Evolutionary conservation across 2,113 vertebrate genomes (phyloP).

Genomic region (Sturnira hondurensis): DNA sequence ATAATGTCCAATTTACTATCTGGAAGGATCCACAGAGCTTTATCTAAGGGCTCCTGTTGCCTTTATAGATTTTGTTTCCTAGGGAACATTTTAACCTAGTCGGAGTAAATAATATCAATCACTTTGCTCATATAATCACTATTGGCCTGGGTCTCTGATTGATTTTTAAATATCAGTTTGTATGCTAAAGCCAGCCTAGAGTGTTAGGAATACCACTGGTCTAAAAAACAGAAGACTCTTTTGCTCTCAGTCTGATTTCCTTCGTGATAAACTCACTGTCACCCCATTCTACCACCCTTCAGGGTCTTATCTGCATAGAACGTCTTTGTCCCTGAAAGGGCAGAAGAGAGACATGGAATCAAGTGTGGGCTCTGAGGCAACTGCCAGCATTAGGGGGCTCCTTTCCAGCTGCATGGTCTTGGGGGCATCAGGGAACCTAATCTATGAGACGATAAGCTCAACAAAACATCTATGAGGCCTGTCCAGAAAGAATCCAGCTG

Average conservation of each 20-base stretch:
- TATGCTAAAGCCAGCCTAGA: conserved; percentile 2
- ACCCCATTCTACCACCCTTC: not conserved
- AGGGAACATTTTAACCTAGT: conserved; percentile 59
- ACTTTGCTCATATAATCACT: conserved; percentile 49
- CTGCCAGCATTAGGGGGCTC: not conserved
- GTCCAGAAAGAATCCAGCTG: too few species aligned
- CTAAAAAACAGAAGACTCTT: not conserved
- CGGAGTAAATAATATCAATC: conserved; percentile 63
- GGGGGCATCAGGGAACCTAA: not conserved
- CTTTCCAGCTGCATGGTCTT: not conserved
- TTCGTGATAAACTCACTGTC: not conserved
- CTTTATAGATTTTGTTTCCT: conserved; percentile 51
- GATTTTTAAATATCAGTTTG: conserved; percentile 54
- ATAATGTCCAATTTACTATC: conserved; percentile 48
- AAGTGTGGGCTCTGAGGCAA: too few species aligned
- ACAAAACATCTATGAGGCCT: not conserved
- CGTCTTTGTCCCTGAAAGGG: not conserved
- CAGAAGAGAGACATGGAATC: too few species aligned
- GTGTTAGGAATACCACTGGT: not conserved
- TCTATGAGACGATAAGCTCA: not conserved
- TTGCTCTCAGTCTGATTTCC: not conserved
- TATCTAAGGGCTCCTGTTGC: conserved; percentile 50
- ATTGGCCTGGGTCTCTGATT: conserved; percentile 32
- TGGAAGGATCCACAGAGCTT: conserved; percentile 30
- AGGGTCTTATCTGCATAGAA: not conserved